phyloP scores from a whole-genome alignment of 2,113 vertebrate genomes.

The Lampris megalopsis region DNA sequence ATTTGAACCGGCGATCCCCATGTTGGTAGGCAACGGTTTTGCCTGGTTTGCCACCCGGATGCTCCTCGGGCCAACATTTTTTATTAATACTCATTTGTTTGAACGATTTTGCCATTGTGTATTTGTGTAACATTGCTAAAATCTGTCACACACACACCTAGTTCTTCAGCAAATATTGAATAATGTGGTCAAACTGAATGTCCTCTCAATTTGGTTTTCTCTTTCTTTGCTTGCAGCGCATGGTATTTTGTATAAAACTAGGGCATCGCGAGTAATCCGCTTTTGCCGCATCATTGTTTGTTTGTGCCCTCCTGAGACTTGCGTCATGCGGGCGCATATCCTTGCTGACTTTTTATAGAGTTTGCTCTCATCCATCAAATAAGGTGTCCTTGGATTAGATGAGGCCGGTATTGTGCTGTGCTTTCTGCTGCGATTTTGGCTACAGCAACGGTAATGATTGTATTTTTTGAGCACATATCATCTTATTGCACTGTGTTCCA shows the following conservation, averaged over 20 bases:
- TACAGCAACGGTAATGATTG: neutral
- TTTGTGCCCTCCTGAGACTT: constrained; percentile 16
- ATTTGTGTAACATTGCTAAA: constrained; percentile 17
- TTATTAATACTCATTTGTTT: neutral
- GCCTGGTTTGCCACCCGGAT: no score
- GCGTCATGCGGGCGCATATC: constrained; percentile 15
- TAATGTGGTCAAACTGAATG: constrained; percentile 13
- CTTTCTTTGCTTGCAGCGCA: neutral
- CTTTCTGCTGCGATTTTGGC: neutral
- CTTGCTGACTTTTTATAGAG: constrained; percentile 25
- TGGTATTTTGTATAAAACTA: constrained; percentile 6
- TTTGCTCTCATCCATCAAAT: constrained; percentile 38
- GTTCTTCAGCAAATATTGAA: constrained; percentile 1
- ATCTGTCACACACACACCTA: constrained; percentile 29
- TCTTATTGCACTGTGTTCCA: neutral
- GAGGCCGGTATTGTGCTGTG: neutral
- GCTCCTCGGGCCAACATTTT: neutral
- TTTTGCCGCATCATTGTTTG: constrained; percentile 14
- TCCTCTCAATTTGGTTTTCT: constrained; percentile 1
- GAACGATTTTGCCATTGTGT: neutral
- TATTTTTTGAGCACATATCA: neutral
- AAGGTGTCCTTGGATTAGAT: constrained; percentile 33
- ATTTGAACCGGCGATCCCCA: no score
- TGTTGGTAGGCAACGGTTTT: no score
- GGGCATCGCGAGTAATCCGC: constrained; percentile 25